Base-by-base conservation (phyloP, 53 echinoderm and acorn worm genomes). In the Zoroaster sp. region DNA sequence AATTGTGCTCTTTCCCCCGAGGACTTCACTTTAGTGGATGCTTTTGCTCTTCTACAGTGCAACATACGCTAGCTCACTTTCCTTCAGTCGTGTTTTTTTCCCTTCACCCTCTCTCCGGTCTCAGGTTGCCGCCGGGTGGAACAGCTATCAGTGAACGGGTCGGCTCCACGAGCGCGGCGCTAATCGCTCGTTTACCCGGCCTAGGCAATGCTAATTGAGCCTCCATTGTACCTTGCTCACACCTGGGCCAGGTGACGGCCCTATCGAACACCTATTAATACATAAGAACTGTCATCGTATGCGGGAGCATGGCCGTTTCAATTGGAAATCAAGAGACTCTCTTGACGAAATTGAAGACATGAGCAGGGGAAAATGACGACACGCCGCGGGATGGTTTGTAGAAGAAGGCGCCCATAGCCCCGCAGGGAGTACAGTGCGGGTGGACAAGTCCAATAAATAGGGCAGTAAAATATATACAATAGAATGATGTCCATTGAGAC, bases 161-260 rank as follows among this genome's bases (percentile, higher is more conserved):
- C 38, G 80, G 89, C 89, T 89, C 78, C 80, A 40, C 32, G 71
- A 69, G 69, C 68, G 80, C 89, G 69, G 70, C 72, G 80, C 80
- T 89, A 89, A 89, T 80, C 89, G 80, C 79, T 80, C 89, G 71
- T 79, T 89, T 89, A 89, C 80, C 79, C 78, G 89, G 89, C 80
- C 79, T 51, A 79, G 89, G 70, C 77, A 51, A 89, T 80, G 89
- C 80, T 89, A 89, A 89, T 89, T 89, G 89, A 47, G 69, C 80
- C 40, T 63, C 88, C 66, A 93, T 93, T 93, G 93, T 93, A 83
- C 70, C 75, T 46, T 25, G 53, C 40, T 20, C 65, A 44, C 93
- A 93, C 93, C 93, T 93, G 93, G 70, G 20, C 53, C 93, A 93
- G 93, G 93, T 93, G 93, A 93, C 87, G 75, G 88, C 83, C 83